Evolutionary conservation across 2,113 vertebrate species (phyloP).

Genomic region (Peromyscus polionotus): DNA sequence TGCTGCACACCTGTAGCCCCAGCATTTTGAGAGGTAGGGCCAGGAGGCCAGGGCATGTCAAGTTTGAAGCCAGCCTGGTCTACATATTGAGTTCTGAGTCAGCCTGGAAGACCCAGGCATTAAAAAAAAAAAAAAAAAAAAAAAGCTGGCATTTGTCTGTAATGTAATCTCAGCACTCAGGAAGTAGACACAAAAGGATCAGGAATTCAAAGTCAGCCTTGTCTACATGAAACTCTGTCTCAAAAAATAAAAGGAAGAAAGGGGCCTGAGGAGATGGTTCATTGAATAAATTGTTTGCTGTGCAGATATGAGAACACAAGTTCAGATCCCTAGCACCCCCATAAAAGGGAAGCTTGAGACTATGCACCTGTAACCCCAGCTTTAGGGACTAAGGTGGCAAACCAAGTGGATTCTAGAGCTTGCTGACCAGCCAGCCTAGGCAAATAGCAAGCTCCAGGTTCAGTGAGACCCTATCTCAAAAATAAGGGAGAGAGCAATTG

Average conservation of each 20-base stretch:
- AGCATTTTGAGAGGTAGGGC: not conserved
- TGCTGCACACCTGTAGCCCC: not conserved
- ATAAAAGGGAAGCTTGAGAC: not conserved
- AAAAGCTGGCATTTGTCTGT: not conserved
- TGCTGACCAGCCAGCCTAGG: not conserved
- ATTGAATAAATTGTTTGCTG: not conserved
- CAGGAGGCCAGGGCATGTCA: not conserved
- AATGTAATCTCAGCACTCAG: not conserved
- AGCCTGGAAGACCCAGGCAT: not conserved
- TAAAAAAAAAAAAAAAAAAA: not conserved
- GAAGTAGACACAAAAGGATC: not conserved
- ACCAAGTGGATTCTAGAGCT: not conserved
- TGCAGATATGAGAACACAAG: not conserved
- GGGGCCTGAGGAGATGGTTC: not conserved
- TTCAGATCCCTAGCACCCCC: not conserved
- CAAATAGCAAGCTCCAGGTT: not conserved
- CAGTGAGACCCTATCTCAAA: not conserved
- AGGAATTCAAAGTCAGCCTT: not conserved
- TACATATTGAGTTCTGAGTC: not conserved
- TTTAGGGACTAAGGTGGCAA: not conserved
- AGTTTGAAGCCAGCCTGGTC: not conserved
- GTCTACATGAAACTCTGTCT: not conserved
- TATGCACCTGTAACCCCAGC: not conserved
- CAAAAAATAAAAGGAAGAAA: not conserved
- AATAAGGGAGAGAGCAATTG: not conserved